These are phyloP conservation scores for Coregonus ussuriensis DNA, from an alignment of 2,797 vertebrate species.

Conservation along the genomic window DNA sequence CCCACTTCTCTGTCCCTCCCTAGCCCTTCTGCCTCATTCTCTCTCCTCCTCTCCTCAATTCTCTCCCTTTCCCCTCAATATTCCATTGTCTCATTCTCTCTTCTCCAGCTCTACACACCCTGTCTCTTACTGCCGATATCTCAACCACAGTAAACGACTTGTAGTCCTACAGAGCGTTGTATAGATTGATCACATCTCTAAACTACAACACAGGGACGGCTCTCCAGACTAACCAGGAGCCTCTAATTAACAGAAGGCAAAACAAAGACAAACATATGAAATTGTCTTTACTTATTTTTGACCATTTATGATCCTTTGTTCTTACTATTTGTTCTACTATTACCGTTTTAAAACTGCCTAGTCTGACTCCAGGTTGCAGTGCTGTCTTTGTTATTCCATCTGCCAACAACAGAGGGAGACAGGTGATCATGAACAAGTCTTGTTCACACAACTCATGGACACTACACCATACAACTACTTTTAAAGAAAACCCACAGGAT, in stretches of 20 bases:
- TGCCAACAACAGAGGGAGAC: neutral
- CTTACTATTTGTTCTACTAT: neutral
- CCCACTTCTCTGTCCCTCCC: too few relatives aligned
- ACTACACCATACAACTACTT: neutral
- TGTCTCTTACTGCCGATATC: too few relatives aligned
- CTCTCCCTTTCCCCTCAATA: too few relatives aligned
- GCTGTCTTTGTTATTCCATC: neutral
- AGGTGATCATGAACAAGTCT: neutral
- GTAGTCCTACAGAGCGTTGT: too few relatives aligned
- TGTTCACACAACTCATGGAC: neutral
- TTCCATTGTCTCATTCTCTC: too few relatives aligned
- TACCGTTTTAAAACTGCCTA: neutral
- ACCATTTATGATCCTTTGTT: neutral
- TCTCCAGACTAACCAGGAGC: neutral
- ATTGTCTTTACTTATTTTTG: neutral
- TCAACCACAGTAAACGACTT: too few relatives aligned
- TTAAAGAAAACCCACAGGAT: neutral
- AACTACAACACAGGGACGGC: neutral
- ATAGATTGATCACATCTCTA: neutral
- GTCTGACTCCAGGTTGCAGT: neutral
- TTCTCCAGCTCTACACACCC: conserved; percentile 8
- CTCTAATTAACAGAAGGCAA: neutral
- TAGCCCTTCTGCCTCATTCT: too few relatives aligned
- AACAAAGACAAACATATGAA: neutral
- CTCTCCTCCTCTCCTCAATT: too few relatives aligned